Evolutionary conservation across 2,888 invertebrate genomes (phyloP).

Genomic region (Dione vanillae): DNA sequence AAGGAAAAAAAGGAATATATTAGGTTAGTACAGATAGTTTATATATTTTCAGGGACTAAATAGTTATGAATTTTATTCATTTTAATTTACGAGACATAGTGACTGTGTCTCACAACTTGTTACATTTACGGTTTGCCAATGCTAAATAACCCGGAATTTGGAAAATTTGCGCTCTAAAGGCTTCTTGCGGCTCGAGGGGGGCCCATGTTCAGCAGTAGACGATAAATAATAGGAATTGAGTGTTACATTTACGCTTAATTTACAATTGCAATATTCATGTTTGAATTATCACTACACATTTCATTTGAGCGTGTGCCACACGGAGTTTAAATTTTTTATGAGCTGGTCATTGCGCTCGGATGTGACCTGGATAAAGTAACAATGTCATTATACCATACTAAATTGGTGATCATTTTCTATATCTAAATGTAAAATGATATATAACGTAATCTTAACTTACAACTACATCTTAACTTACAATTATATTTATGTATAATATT

Average conservation of each 20-base stretch:
- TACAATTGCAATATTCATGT: constrained; percentile 17
- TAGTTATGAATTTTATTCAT: too few species aligned
- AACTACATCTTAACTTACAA: background rate
- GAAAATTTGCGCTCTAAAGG: too few species aligned
- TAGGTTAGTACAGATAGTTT: too few species aligned
- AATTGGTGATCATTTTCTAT: background rate
- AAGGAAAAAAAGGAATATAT: too few species aligned
- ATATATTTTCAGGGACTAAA: too few species aligned
- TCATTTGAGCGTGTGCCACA: constrained; percentile 3
- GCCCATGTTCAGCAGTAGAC: background rate
- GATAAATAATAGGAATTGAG: too few species aligned
- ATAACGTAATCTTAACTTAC: background rate
- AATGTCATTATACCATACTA: background rate
- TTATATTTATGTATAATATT: background rate
- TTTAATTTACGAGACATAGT: too few species aligned
- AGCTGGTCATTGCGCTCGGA: constrained; percentile 4
- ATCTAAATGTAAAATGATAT: background rate
- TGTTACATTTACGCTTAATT: background rate
- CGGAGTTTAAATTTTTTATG: constrained; percentile 16
- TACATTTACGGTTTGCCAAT: too few species aligned
- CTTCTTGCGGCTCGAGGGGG: too few species aligned
- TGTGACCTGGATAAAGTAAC: constrained; percentile 15
- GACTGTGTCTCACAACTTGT: too few species aligned
- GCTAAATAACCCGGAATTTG: too few species aligned
- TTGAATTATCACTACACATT: constrained; percentile 10